A percentile compares a stretch with the other conserved stretches of the same genome.
Conservation (phyloP, 2,888 invertebrate species). For the Crematogaster levior region DNA sequence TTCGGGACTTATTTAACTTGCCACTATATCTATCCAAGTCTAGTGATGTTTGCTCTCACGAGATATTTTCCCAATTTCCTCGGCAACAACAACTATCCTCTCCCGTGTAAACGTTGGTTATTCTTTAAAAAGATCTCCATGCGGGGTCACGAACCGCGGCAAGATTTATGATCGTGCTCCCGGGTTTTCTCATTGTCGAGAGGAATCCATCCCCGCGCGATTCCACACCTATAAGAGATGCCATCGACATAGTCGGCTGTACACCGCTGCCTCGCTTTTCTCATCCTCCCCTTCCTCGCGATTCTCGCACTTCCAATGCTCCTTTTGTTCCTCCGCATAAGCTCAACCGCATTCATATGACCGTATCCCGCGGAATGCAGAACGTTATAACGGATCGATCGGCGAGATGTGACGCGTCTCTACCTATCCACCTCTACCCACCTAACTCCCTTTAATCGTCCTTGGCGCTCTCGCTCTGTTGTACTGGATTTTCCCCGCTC, state of each 20-base stretch:
- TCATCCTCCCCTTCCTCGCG: neutral
- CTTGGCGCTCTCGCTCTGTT: slow-evolving; percentile 29
- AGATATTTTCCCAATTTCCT: slow-evolving; percentile 38
- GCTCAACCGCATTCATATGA: slow-evolving; percentile 32
- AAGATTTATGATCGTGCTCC: slow-evolving; percentile 45
- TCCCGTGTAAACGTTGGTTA: slow-evolving; percentile 34
- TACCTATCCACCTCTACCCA: neutral
- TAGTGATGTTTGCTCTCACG: neutral
- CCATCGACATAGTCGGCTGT: neutral
- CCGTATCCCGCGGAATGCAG: slow-evolving; percentile 33
- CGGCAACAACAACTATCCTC: neutral
- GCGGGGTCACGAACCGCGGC: neutral
- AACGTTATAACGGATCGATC: slow-evolving; percentile 56
- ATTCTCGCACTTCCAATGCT: slow-evolving; percentile 14
- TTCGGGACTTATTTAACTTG: slow-evolving; percentile 41
- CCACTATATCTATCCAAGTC: slow-evolving; percentile 9
- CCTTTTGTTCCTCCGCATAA: slow-evolving; percentile 23
- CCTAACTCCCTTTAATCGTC: slow-evolving; percentile 28
- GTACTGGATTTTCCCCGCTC: slow-evolving; percentile 19
- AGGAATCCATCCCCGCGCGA: neutral
- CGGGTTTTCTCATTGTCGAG: slow-evolving; percentile 10
- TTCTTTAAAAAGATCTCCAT: slow-evolving; percentile 38
- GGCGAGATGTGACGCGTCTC: slow-evolving; percentile 13
- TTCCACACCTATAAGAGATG: neutral
- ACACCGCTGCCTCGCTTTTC: neutral